A percentile compares a stretch with the other conserved stretches of the same genome.
phyloP scores from a whole-genome alignment of 2,113 vertebrate species.

The Corythornis madagascariensis region DNA sequence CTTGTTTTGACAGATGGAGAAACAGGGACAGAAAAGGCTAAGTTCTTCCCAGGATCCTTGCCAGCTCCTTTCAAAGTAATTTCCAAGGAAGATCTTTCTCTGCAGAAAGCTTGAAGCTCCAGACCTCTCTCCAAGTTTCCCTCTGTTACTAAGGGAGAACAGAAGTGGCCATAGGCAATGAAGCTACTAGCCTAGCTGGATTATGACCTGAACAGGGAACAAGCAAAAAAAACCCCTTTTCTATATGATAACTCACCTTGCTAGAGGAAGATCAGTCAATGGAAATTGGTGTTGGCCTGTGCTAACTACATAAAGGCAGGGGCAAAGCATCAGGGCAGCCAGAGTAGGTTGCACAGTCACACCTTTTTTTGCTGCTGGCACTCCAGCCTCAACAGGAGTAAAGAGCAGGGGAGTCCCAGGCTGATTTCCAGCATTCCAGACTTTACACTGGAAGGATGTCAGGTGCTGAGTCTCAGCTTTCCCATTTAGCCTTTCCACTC shows the following conservation, averaged over 20 bases:
- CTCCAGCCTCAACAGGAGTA: not conserved
- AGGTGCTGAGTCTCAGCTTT: not conserved
- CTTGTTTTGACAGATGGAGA: constrained; percentile 43
- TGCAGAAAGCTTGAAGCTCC: constrained; percentile 12
- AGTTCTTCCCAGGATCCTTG: constrained; percentile 31
- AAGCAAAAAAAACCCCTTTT: not conserved
- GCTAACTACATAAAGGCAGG: not conserved
- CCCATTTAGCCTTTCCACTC: not conserved
- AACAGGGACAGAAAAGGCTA: constrained; percentile 15
- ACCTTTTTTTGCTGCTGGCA: constrained; percentile 4
- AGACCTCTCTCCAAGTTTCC: not conserved
- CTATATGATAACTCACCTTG: not conserved
- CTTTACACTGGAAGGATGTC: not conserved
- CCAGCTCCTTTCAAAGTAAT: constrained; percentile 47
- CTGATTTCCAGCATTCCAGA: constrained; percentile 46
- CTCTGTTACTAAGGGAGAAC: not conserved
- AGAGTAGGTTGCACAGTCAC: not conserved
- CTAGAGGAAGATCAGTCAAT: constrained; percentile 35
- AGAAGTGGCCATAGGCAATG: not conserved
- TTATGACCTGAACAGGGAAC: not conserved
- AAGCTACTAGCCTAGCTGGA: not conserved
- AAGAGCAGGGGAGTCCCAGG: constrained; percentile 32
- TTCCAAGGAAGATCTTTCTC: constrained; percentile 21
- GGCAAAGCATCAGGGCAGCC: not conserved
- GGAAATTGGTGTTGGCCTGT: constrained; percentile 23